Base-by-base conservation (phyloP, 1,140 invertebrate genomes). In the Caenorhabditis tropicalis region DNA sequence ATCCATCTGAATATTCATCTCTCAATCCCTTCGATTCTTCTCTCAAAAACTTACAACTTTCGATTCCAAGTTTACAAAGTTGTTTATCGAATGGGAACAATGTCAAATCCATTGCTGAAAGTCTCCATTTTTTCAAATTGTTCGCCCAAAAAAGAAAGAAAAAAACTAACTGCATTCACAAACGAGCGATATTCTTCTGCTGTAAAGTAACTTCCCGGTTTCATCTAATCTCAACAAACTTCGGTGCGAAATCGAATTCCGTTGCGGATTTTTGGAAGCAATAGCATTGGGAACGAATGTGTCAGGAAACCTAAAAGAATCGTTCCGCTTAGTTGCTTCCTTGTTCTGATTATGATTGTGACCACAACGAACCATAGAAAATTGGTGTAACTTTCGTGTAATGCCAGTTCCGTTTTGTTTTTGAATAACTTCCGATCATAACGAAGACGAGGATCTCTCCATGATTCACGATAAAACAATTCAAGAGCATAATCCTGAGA, bases 21-120 rank as follows among this genome's bases (percentile, higher is more conserved):
- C 21, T 24, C 9, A 39, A 19, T 31, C 12, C 19, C 7, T 24
- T 10, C 33, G n/a, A n/a, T n/a, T n/a, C 27, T 36, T 46, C 7
- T 36, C 39, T 16, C 39, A 21, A 19, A n/a, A 10, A 86, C 96
- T 97, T 95, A 98, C 96, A 98, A 93, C 96, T 97, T 94, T 98
- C 96, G 88, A 97, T 97, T 93, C 97, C 96, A 91, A 98, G 96
- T 92, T 96, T 95, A 93, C 96, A 97, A 87, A 96, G 93, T 92
- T 97, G 96, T 91, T 95, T 94, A 92, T 98, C 96, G 95, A 97
- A 97, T 3, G 96, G 96, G 93, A 97, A 97, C 92, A 96, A 97
- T 91, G 96, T 95, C 82, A 98, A 94, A 93, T 97, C 96, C 96
- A 98, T 98, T 31, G 96, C 96, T 81, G 51, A 51, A 81, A 80